Evolutionary conservation across 2,888 invertebrate species (phyloP).

Genomic region (Sceliomorpha sp.): DNA sequence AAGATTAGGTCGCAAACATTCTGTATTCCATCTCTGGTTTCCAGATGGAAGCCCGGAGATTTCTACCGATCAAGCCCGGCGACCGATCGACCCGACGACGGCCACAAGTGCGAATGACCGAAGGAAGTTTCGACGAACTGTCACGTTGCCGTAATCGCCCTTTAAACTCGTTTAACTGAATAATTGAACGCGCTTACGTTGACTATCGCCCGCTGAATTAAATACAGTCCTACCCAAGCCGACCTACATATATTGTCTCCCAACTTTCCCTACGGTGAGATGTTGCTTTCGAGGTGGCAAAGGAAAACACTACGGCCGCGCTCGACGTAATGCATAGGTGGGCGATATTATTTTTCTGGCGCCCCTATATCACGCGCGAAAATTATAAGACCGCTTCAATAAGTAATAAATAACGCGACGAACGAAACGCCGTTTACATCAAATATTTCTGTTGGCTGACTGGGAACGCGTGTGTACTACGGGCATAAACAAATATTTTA

Average conservation of each 20-base stretch:
- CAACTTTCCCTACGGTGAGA: neutral
- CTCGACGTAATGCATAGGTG: conserved; percentile 66
- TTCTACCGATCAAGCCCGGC: too few relatives aligned
- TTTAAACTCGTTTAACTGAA: conserved; percentile 11
- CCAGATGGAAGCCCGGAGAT: neutral
- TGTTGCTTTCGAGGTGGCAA: neutral
- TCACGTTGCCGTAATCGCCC: neutral
- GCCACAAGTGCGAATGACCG: conserved; percentile 7
- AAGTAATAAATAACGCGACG: conserved; percentile 71
- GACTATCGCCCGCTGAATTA: conserved; percentile 5
- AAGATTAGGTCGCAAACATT: too few relatives aligned
- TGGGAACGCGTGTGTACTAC: too few relatives aligned
- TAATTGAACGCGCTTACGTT: conserved; percentile 4
- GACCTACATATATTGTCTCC: neutral
- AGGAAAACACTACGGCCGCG: neutral
- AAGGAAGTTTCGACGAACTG: conserved; percentile 4
- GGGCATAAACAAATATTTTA: too few relatives aligned
- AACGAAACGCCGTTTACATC: conserved; percentile 55
- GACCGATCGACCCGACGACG: too few relatives aligned
- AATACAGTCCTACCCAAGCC: conserved; percentile 1
- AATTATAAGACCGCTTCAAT: conserved; percentile 72
- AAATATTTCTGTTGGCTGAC: neutral
- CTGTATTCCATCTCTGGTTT: neutral
- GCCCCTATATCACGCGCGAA: conserved; percentile 68
- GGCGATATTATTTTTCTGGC: conserved; percentile 70